These are phyloP conservation scores for Troides aeacus DNA, from an alignment of 2,888 invertebrate species.

Conservation along the genomic window DNA sequence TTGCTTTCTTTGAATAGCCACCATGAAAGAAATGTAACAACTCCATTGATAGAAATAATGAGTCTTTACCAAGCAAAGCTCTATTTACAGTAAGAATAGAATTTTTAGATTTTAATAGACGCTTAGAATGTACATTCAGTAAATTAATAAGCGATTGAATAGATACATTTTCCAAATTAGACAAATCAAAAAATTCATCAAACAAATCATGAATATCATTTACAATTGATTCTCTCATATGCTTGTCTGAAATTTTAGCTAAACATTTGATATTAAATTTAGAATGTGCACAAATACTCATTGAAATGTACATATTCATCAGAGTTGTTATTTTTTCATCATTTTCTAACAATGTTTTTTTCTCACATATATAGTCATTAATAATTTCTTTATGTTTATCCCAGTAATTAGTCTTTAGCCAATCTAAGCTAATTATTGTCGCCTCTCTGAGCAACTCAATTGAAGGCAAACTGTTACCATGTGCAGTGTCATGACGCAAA, in stretches of 20 bases:
- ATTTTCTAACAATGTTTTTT: constrained; percentile 36
- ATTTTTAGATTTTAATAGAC: constrained; percentile 49
- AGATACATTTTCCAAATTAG: constrained; percentile 57
- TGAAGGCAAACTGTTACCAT: constrained; percentile 84
- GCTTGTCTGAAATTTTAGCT: constrained; percentile 56
- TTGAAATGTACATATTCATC: constrained; percentile 60
- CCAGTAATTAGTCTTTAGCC: constrained; percentile 86
- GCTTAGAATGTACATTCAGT: constrained; percentile 51
- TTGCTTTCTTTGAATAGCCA: constrained; percentile 43
- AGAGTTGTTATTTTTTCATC: constrained; percentile 54
- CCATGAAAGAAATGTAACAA: constrained; percentile 51
- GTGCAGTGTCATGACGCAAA: constrained; percentile 88
- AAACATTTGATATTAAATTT: constrained; percentile 61
- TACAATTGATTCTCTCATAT: constrained; percentile 59
- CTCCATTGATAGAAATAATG: constrained; percentile 61
- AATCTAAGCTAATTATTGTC: constrained; percentile 81
- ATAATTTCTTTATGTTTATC: constrained; percentile 74
- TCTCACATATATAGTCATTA: constrained; percentile 55
- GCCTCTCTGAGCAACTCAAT: constrained; percentile 82
- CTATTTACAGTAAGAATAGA: constrained; percentile 45
- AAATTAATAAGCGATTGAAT: constrained; percentile 50
- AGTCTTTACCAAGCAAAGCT: constrained; percentile 56
- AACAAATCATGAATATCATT: constrained; percentile 63
- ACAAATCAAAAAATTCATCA: constrained; percentile 51
- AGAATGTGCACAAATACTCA: constrained; percentile 64